Evolutionary conservation across 1,140 invertebrate genomes (phyloP), one percentile per base, ranked within the genome.

Genomic region (Mya arenaria): DNA sequence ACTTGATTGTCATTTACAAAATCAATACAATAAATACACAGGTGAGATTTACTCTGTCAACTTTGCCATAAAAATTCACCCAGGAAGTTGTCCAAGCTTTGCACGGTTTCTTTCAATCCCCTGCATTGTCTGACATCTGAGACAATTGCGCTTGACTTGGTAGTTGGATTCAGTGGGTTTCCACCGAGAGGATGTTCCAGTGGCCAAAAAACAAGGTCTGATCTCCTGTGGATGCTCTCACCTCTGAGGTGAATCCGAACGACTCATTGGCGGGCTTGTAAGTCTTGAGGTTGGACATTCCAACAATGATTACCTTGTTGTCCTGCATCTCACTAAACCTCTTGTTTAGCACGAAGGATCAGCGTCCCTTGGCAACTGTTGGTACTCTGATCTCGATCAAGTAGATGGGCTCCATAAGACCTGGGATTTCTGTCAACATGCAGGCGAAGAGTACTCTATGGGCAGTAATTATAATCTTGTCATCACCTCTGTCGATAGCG

Each of bases 191-290:
- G 73, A 99, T 94, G 94, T 99, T 98, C 99, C 99, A 99, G 93
- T 99, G 99, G 93, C 99, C 99, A 93, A 99, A 99, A 87, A 99
- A 99, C 97, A 99, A 99, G 88, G 99, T 99, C 94, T 99, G 98
- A 62, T 99, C 99, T 88, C 98, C 98, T 82, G 99, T 99, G 94
- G 98, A 98, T 91, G 98, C 98, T 90, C 99, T 96, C 83, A 99
- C 94, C 95, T 99, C 98, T 91, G 98, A 98, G 82, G 98, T 99
- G 95, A 99, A 99, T 85, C 96, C 98, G 93, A 99, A 99, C 39
- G 98, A 99, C 94, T 99, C 98, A 93, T 99, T 99, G 91, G 99
- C 98, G 89, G 98, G 98, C 94, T 99, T 95, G 94, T 98, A 98
- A 69, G 99, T 98, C 94, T 99, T 99, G 84, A 99, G 98, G 84